Conservation (phyloP, 2,797 vertebrate genomes). For the Sphaeramia orbicularis region DNA sequence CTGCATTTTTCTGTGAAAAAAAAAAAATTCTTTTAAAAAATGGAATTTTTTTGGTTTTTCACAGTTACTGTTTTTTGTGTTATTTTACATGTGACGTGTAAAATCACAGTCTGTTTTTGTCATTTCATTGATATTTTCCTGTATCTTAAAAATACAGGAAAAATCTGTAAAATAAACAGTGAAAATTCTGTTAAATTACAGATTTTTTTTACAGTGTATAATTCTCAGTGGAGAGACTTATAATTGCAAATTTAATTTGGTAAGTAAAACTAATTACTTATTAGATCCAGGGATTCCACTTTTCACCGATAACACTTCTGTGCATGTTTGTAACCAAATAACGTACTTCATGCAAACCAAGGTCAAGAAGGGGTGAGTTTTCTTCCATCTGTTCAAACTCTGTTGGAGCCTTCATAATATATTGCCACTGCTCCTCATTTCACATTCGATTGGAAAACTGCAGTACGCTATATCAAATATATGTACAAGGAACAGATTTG, state of each 20-base stretch:
- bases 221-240: background rate
- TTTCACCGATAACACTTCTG: background rate
- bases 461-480: constrained; percentile 24
- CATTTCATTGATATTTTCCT: too few relatives aligned
- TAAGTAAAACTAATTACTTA: background rate
- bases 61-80: too few relatives aligned
- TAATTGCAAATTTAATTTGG: background rate
- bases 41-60: too few relatives aligned
- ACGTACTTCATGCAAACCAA: constrained; percentile 1
- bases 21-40: too few relatives aligned
- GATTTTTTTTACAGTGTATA: too few relatives aligned
- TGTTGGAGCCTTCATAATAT: constrained; percentile 1
- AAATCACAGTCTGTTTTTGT: too few relatives aligned
- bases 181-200: too few relatives aligned
- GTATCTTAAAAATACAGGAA: too few relatives aligned
- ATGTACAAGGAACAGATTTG: constrained; percentile 1
- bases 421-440: constrained; percentile 26
- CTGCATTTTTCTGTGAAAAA: too few relatives aligned
- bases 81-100: too few relatives aligned
- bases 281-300: background rate
- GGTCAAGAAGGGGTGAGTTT: constrained; percentile 10
- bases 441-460: constrained; percentile 26
- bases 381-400: background rate
- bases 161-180: too few relatives aligned
- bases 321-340: background rate